Base-by-base conservation (phyloP, 1,140 invertebrate genomes). In the Cataglyphis hispanica region DNA sequence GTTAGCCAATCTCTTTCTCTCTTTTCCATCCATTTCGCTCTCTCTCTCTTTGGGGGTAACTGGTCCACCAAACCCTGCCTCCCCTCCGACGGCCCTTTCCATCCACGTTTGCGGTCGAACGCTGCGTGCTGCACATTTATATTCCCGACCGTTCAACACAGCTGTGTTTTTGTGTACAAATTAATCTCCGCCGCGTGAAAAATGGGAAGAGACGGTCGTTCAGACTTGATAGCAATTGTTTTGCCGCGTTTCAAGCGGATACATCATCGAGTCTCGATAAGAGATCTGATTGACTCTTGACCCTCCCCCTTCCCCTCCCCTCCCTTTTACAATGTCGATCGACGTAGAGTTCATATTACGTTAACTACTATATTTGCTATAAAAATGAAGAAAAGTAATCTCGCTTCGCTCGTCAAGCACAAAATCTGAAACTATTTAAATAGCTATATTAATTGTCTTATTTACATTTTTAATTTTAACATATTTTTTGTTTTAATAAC, bases 181-280 rank as follows among this genome's bases (percentile, higher is more conserved):
- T 84, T 86, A 83, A 83, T 83, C 78, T 83, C 67, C 27, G 53
- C 53, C 8, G 56, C 37, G 78, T 83, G 66, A 60, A 81, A 77
- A 76, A 84, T 75, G 84, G 60, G 80, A 75, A 81, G 60, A 56
- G 87, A 90, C 84, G 70, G 25, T 67, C 86, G 81, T 86, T 84
- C 60, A 43, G 64, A 74, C 66, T 56, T 43, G 84, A 69, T 63
- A 74, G 81, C 50, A 66, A 72, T 60, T 83, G 78, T 74, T 83
- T 83, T 56, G 31, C 40, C 67, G 53, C 34, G 67, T 46, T 74
- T 60, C 37, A 46, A 56, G n/a, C 40, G 67, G 50, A 58, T 37
- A 78, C 50, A 53, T 83, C 78, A 19, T 46, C 78, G 78, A 46
- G 22, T 27, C 19, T 60, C n/a, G 50, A 27, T 60, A 58, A 74